Base-by-base conservation (phyloP, 2,888 invertebrate species). In the Acleris literana region DNA sequence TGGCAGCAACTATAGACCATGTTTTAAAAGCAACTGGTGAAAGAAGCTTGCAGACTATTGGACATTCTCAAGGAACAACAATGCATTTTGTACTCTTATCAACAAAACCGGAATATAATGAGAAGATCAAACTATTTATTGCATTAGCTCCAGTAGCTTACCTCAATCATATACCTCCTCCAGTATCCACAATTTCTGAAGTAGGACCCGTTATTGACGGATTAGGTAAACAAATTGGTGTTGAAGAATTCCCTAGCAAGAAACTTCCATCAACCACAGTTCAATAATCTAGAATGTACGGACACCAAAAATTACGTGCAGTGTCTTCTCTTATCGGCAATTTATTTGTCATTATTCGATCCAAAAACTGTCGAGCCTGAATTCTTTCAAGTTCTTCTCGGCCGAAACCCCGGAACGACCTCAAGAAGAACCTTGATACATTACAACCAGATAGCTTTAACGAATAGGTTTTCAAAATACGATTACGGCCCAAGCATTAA, bases 51-150 rank as follows among this genome's bases (percentile, higher is more conserved):
- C 93, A 93, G 70, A 95, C 95, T 73, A 82, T 95, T 5, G 96
- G 95, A 0, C 95, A 96, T 78, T 96, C 95, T 0, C 90, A 92
- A 74, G 96, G 96, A 6, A 93, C 93, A 0, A 93, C 94, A 0
- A 74, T 81, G n/a, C 94, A 94, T 72, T 94, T 87, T 69, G 92
- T 93, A 0, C 87, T 94, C 82, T 84, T 88, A 1, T 86, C 93
- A 0, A 81, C 82, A 51, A 79, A 79, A 53, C 93, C 94, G 0
- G 92, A 93, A 58, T 94, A 94, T 75, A 94, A 94, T 74, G 74
- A 84, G 0, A 94, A 94, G 77, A 84, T 95, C 5, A 83, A 83
- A 25, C 82, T 92, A 0, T 83, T 92, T 70, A 86, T 93, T 52
- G 90, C 93, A 18, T 76, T 94, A 46, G 94, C 93, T 3, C 95